phyloP scores from a whole-genome alignment of 1,140 invertebrate genomes.

The Colletes gigas region DNA sequence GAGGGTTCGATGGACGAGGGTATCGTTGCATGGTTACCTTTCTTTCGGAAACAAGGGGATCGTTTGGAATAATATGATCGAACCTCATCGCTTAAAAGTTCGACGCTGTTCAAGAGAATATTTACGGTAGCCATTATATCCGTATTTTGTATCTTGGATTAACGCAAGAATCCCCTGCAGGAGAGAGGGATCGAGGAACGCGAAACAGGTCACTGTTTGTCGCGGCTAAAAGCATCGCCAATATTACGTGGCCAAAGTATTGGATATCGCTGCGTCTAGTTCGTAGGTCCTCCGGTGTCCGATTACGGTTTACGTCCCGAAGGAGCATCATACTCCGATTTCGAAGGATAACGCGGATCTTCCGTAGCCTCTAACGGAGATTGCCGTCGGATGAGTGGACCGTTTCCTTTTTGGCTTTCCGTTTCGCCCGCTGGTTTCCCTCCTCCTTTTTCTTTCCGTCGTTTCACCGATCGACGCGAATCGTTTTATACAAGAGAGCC shows the following conservation, averaged over 20 bases:
- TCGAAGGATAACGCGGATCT: constrained; percentile 42
- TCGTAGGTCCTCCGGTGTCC: constrained; percentile 29
- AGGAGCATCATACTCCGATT: constrained; percentile 48
- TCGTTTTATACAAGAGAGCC: not conserved
- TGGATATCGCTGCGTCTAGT: constrained; percentile 29
- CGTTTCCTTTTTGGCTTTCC: constrained; percentile 36
- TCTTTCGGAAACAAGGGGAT: not conserved
- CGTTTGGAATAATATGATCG: not conserved
- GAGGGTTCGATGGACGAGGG: too few relatives aligned
- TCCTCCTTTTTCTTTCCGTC: not conserved
- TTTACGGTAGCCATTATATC: too few relatives aligned
- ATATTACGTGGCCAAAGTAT: constrained; percentile 53
- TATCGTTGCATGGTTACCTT: too few relatives aligned
- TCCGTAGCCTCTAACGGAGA: constrained; percentile 23
- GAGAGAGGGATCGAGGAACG: constrained; percentile 18
- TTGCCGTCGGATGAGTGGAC: constrained; percentile 33
- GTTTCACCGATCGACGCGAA: not conserved
- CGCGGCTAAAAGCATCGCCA: constrained; percentile 61
- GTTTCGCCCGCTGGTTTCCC: not conserved
- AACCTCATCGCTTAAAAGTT: too few relatives aligned
- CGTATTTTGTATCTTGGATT: too few relatives aligned
- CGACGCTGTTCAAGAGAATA: too few relatives aligned
- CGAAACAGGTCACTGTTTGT: constrained; percentile 48
- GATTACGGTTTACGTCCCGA: constrained; percentile 49
- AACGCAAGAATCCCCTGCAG: too few relatives aligned